These are phyloP conservation scores for Caenorhabditis tropicalis DNA, from an alignment of 1,140 invertebrate genomes.

Conservation along the genomic window DNA sequence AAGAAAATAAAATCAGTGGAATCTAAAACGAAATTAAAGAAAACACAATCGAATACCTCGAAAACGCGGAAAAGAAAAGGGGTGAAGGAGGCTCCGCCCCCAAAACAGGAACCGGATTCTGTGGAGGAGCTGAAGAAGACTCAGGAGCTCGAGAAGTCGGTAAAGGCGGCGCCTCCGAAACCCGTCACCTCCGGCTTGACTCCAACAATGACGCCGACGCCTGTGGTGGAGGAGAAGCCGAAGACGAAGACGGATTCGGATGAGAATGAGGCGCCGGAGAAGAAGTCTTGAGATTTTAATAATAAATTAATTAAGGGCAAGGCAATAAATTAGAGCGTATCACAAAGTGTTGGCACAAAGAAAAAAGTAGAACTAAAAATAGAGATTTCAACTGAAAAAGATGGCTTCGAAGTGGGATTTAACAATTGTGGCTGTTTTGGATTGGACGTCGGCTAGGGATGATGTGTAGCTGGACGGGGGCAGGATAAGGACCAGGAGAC, in stretches of 20 bases:
- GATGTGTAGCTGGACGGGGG: constrained; percentile 49
- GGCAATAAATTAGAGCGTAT: not conserved
- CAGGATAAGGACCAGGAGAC: constrained; percentile 53
- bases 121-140: no score
- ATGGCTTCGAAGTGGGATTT: constrained; percentile 59
- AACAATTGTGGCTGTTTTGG: constrained; percentile 44
- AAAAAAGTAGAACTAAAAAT: not conserved
- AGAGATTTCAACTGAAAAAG: constrained; percentile 43
- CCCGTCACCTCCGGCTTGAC: no score
- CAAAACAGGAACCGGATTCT: no score
- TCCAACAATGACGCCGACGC: no score
- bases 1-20: no score
- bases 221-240: not conserved
- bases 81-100: no score
- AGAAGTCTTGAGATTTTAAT: not conserved
- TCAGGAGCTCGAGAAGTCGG: no score
- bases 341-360: not conserved
- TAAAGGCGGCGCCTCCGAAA: no score
- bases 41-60: no score
- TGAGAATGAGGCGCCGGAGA: not conserved
- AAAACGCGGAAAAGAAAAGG: no score
- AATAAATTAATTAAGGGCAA: not conserved
- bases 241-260: not conserved
- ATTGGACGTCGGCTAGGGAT: constrained; percentile 55
- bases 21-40: no score